These are phyloP conservation scores for Mantis religiosa DNA, from an alignment of 2,888 invertebrate species.

Conservation along the genomic window DNA sequence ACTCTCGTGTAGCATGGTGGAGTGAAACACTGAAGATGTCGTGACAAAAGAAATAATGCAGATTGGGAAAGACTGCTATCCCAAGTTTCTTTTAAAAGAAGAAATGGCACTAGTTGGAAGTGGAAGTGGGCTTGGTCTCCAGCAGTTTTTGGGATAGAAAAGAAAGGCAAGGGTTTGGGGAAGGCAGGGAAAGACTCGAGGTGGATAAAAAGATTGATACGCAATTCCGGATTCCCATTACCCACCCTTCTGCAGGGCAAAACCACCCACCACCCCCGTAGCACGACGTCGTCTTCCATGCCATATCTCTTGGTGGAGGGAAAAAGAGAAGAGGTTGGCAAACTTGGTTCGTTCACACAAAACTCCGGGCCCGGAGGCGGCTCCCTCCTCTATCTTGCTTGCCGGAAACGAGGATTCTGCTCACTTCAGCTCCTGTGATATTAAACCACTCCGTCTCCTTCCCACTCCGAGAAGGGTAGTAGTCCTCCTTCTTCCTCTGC, in stretches of 20 bases:
- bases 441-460: background rate
- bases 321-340: background rate
- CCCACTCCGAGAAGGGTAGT: background rate
- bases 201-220: conserved; percentile 30
- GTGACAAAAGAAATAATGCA: background rate
- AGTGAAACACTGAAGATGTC: background rate
- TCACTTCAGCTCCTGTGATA: background rate
- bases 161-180: background rate
- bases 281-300: background rate
- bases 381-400: background rate
- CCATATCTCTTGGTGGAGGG: conserved; percentile 9
- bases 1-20: background rate
- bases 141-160: background rate
- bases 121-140: background rate
- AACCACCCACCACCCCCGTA: background rate
- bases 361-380: background rate
- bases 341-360: background rate
- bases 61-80: background rate
- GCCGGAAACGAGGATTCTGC: background rate
- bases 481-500: background rate
- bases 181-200: background rate
- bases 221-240: conserved; percentile 32
- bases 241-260: conserved; percentile 23
- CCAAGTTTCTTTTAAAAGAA: conserved; percentile 6
- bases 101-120: background rate